Percentiles rank a stretch among this genome's conserved stretches.
Evolutionary conservation across 2,888 invertebrate genomes (phyloP).

Genomic region (Drosophila picticornis): DNA sequence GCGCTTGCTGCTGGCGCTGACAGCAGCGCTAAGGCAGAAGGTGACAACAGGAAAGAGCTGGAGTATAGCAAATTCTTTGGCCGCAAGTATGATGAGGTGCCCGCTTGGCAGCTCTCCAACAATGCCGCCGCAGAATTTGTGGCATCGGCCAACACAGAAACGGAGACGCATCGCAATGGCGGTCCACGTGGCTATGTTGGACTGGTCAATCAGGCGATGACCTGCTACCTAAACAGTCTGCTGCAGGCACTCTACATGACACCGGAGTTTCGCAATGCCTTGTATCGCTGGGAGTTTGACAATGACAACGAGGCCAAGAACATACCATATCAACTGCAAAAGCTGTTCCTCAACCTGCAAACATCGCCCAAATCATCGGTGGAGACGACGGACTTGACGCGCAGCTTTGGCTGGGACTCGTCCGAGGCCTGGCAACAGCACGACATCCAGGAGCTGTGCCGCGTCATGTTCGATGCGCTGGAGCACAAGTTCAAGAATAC

Average conservation of each 20-base stretch:
- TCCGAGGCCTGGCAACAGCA: slow-evolving; percentile 97
- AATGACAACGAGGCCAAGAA: slow-evolving; percentile 89
- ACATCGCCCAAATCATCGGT: slow-evolving; percentile 92
- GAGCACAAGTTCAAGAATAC: slow-evolving; percentile 94
- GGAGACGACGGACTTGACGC: slow-evolving; percentile 94
- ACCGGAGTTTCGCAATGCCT: slow-evolving; percentile 95
- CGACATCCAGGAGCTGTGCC: slow-evolving; percentile 95
- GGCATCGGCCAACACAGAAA: slow-evolving; percentile 52
- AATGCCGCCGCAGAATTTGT: slow-evolving; percentile 43
- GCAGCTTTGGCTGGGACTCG: slow-evolving; percentile 96
- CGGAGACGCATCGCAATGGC: slow-evolving; percentile 36
- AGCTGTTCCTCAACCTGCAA: slow-evolving; percentile 93
- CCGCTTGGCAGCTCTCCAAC: slow-evolving; percentile 39
- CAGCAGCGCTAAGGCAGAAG: slow-evolving; percentile 25
- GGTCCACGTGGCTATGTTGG: slow-evolving; percentile 88
- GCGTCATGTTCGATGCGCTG: slow-evolving; percentile 96
- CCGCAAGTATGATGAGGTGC: slow-evolving; percentile 49
- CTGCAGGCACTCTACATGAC: slow-evolving; percentile 96
- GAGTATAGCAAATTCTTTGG: slow-evolving; percentile 53
- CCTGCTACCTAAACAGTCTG: slow-evolving; percentile 95
- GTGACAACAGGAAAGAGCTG: slow-evolving; percentile 26
- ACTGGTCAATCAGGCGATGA: slow-evolving; percentile 96
- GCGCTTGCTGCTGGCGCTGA: slow-evolving; percentile 3
- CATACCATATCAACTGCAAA: slow-evolving; percentile 94
- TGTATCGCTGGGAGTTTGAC: slow-evolving; percentile 93